A percentile compares a stretch with the other conserved stretches of the same genome.
Conservation (phyloP, 2,888 invertebrate genomes). For the Ormyrus rosae region DNA sequence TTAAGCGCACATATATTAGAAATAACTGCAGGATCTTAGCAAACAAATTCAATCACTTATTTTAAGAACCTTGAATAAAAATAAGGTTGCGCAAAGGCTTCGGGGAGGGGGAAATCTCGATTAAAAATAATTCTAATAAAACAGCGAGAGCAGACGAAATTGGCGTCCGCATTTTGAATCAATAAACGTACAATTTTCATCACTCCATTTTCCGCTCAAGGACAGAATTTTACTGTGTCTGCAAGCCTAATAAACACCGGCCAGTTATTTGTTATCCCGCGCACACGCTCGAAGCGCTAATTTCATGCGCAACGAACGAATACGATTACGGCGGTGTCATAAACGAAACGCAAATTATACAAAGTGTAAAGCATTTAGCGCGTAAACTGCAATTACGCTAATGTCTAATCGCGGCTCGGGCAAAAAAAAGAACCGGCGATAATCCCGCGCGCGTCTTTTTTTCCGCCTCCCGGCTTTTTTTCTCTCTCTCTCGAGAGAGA, state of each 20-base stretch:
- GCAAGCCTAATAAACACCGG: background rate
- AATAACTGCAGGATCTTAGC: slow-evolving; percentile 26
- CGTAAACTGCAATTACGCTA: slow-evolving; percentile 38
- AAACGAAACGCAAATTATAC: slow-evolving; percentile 43
- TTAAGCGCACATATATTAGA: slow-evolving; percentile 6
- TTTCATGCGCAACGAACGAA: slow-evolving; percentile 6
- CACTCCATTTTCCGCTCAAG: slow-evolving; percentile 17
- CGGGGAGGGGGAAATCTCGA: background rate
- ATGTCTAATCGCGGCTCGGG: slow-evolving; percentile 25
- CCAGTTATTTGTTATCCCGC: slow-evolving; percentile 29
- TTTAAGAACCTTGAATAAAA: slow-evolving; percentile 40
- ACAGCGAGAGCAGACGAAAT: slow-evolving; percentile 7
- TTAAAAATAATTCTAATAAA: slow-evolving; percentile 1
- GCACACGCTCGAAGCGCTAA: slow-evolving; percentile 10
- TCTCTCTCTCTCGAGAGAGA: background rate
- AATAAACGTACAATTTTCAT: slow-evolving; percentile 26
- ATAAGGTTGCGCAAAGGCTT: slow-evolving; percentile 29
- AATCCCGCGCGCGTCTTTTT: slow-evolving; percentile 20
- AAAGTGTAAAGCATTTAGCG: slow-evolving; percentile 35
- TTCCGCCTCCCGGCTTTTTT: background rate
- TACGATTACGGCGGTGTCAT: slow-evolving; percentile 28
- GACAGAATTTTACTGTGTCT: background rate
- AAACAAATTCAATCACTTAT: slow-evolving; percentile 28
- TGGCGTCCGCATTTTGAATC: slow-evolving; percentile 17
- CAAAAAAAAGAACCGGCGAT: slow-evolving; percentile 3